Evolutionary conservation across 2,888 invertebrate genomes (phyloP), one percentile per base, ranked within the genome.

Genomic region (Tinea semifulvella): DNA sequence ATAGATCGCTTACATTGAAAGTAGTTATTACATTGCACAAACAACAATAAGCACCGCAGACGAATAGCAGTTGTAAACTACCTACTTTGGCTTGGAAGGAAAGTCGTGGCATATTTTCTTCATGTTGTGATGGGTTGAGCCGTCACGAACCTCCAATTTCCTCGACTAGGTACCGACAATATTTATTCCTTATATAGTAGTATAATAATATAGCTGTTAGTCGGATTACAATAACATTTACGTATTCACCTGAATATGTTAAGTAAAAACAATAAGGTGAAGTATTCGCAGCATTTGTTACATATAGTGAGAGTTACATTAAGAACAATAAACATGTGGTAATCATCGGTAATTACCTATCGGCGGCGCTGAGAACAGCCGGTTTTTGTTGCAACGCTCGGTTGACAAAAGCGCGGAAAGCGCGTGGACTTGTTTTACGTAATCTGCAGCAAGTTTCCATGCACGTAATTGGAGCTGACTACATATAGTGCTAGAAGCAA

Each of bases 361-460:
- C 53, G 43, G 39, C 42, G 28, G 27, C 28, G 57, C 61, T 68
- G 74, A 63, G 73, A 74, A 71, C 51, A 51, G 57, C 57, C 51
- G 56, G 68, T 74, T 74, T 73, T 74, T 73, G 58, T 56, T 22
- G 40, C 40, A 40, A 40, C 52, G 50, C 52, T 48, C 53, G 55
- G 48, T 39, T 38, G 53, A 63, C 63, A 61, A 65, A 57, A 58
- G 58, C 54, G 58, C 67, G 68, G 68, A 67, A 68, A 68, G 61
- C 59, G 52, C 60, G 52, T 67, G 70, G 67, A 71, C 68, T 61
- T 69, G 61, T 65, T 75, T 73, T 71, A 74, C 69, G 73, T 71
- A 74, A 74, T 52, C 31, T 6, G 16, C 10, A 19, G 31, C 31
- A 43, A 28, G 28, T 43, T 43, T 43, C 43, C 43, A 31, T 28